Conservation (phyloP, 2,797 vertebrate species). For the Sebastes umbrosus region DNA sequence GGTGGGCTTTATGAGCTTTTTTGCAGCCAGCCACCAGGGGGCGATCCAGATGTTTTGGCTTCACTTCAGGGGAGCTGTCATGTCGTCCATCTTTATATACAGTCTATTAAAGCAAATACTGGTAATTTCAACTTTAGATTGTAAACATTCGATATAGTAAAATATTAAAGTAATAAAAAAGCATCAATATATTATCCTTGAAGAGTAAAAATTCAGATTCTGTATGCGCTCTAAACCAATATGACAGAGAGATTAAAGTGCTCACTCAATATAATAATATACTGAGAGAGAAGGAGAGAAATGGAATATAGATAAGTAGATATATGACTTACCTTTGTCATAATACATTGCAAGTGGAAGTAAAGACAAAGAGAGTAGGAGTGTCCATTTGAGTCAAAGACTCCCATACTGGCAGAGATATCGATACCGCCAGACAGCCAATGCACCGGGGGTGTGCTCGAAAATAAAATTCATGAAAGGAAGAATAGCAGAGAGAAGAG, state of each 20-base stretch:
- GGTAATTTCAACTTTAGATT: not conserved
- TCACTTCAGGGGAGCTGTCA: too few relatives aligned
- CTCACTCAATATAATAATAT: not conserved
- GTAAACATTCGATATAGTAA: not conserved
- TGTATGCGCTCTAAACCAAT: not conserved
- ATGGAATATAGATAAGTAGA: too few relatives aligned
- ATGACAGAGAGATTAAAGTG: not conserved
- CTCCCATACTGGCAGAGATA: constrained; percentile 71
- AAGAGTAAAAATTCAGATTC: not conserved
- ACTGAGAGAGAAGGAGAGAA: not conserved
- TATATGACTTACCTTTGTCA: constrained; percentile 46
- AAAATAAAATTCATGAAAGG: constrained; percentile 72
- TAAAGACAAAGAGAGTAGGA: constrained; percentile 60
- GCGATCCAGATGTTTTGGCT: too few relatives aligned
- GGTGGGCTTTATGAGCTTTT: too few relatives aligned
- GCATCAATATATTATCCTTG: not conserved
- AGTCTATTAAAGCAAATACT: not conserved
- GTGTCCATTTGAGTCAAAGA: constrained; percentile 64
- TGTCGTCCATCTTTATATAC: too few relatives aligned
- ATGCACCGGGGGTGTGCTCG: constrained; percentile 60
- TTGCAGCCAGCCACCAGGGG: too few relatives aligned
- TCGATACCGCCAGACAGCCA: constrained; percentile 71
- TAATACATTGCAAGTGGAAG: constrained; percentile 44
- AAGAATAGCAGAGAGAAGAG: constrained; percentile 74
- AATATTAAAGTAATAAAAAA: not conserved